A percentile compares a stretch with the other conserved stretches of the same genome.
phyloP scores from a whole-genome alignment of 2,888 invertebrate species.

The Timema cristinae region DNA sequence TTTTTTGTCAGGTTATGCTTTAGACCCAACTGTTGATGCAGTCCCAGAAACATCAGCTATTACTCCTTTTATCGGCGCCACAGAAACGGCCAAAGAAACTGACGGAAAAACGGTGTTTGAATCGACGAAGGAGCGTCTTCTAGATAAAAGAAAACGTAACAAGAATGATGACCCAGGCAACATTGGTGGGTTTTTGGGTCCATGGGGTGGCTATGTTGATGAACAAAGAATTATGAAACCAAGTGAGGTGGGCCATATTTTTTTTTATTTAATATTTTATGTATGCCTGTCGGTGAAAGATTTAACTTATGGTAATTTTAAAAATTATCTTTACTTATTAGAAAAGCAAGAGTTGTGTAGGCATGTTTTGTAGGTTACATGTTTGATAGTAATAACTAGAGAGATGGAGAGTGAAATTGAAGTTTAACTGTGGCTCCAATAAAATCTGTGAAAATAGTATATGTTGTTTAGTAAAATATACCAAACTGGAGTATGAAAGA shows the following conservation, averaged over 20 bases:
- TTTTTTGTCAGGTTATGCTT: slow-evolving; percentile 64
- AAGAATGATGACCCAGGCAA: slow-evolving; percentile 89
- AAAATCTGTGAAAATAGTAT: no score
- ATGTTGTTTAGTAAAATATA: no score
- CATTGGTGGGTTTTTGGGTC: slow-evolving; percentile 92
- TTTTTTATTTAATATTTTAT: no score
- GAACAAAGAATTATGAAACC: slow-evolving; percentile 88
- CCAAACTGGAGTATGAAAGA: no score
- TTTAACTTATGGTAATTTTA: no score
- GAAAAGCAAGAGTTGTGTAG: no score
- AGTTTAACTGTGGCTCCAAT: no score
- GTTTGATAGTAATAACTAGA: no score
- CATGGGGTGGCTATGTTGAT: slow-evolving; percentile 94
- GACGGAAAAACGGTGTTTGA: slow-evolving; percentile 91
- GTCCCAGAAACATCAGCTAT: slow-evolving; percentile 2
- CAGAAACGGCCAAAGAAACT: slow-evolving; percentile 65
- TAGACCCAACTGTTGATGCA: slow-evolving; percentile 77
- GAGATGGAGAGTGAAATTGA: no score
- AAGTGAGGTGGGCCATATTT: slow-evolving; percentile 55
- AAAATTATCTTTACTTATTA: no score
- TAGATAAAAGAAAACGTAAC: slow-evolving; percentile 77
- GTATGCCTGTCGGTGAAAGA: no score
- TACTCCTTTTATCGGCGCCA: slow-evolving; percentile 53
- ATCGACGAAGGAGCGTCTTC: slow-evolving; percentile 62
- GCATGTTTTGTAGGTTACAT: no score